Conservation (phyloP, 2,888 invertebrate species). For the Ichneumoninae sp. region DNA sequence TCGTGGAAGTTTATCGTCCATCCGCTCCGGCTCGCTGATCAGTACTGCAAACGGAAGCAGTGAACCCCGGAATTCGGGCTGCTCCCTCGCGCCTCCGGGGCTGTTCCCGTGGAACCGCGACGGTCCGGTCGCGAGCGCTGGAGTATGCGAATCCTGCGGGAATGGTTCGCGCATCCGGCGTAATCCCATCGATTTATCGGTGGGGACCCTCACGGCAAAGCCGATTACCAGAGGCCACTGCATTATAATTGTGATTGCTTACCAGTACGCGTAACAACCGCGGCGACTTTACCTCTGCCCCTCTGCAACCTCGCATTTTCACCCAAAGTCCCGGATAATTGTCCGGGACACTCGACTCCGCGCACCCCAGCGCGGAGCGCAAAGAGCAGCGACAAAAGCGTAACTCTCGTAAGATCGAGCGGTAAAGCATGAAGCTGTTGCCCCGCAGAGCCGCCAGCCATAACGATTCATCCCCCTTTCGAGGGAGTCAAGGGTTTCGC, state of each 20-base stretch:
- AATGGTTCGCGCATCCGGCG: slow-evolving; percentile 66
- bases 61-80: slow-evolving; percentile 50
- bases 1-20: slow-evolving; percentile 43
- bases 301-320: not conserved
- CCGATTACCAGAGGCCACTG: slow-evolving; percentile 74
- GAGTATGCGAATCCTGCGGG: slow-evolving; percentile 34
- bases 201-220: slow-evolving; percentile 67
- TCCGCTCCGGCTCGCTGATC: slow-evolving; percentile 26
- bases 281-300: slow-evolving; percentile 47
- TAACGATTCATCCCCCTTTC: slow-evolving; percentile 80
- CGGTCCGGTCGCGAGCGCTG: slow-evolving; percentile 30
- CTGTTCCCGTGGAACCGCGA: slow-evolving; percentile 24
- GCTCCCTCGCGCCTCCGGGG: slow-evolving; percentile 12
- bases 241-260: slow-evolving; percentile 77
- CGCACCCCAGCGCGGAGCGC: not conserved
- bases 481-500: slow-evolving; percentile 73
- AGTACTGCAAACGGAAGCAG: slow-evolving; percentile 58
- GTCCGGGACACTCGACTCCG: slow-evolving; percentile 7
- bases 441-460: slow-evolving; percentile 67
- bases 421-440: slow-evolving; percentile 76
- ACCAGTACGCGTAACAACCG: slow-evolving; percentile 69
- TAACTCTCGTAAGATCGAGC: slow-evolving; percentile 76
- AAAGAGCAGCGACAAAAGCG: not conserved
- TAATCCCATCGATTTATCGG: slow-evolving; percentile 78
- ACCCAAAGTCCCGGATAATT: slow-evolving; percentile 27